phyloP scores from a whole-genome alignment of 2,888 invertebrate species.

The Sipunculus nudus region DNA sequence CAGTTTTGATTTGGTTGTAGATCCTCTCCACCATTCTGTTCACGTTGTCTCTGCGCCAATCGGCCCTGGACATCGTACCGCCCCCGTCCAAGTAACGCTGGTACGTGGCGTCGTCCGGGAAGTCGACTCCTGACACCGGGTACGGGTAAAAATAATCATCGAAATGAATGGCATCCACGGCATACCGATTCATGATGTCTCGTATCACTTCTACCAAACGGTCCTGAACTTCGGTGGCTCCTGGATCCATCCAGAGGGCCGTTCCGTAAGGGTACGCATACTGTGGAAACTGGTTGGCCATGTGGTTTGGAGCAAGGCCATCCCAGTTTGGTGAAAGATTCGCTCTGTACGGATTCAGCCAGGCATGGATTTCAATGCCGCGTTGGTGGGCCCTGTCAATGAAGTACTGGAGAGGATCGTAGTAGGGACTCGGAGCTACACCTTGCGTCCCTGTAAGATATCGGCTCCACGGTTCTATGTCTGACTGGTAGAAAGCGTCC shows the following conservation, averaged over 20 bases:
- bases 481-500: conserved; percentile 53
- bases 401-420: conserved; percentile 50
- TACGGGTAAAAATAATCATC: conserved; percentile 65
- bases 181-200: conserved; percentile 53
- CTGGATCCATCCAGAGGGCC: conserved; percentile 57
- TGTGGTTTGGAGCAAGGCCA: conserved; percentile 49
- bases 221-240: conserved; percentile 45
- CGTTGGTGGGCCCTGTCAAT: conserved; percentile 45
- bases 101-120: conserved; percentile 56
- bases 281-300: conserved; percentile 47
- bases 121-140: conserved; percentile 47
- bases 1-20: conserved; percentile 41
- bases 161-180: conserved; percentile 59
- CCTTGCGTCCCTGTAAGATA: conserved; percentile 55
- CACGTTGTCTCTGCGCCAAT: conserved; percentile 59
- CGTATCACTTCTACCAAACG: conserved; percentile 44
- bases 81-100: conserved; percentile 44
- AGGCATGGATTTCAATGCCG: conserved; percentile 54
- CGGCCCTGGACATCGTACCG: conserved; percentile 45
- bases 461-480: conserved; percentile 54
- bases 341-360: conserved; percentile 57
- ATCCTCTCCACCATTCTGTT: conserved; percentile 47
- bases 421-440: conserved; percentile 45
- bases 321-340: conserved; percentile 44
- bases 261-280: conserved; percentile 47